phyloP scores from a whole-genome alignment of 37 sponge, comb jelly and placozoan species.

The Dysidea cf. avara region DNA sequence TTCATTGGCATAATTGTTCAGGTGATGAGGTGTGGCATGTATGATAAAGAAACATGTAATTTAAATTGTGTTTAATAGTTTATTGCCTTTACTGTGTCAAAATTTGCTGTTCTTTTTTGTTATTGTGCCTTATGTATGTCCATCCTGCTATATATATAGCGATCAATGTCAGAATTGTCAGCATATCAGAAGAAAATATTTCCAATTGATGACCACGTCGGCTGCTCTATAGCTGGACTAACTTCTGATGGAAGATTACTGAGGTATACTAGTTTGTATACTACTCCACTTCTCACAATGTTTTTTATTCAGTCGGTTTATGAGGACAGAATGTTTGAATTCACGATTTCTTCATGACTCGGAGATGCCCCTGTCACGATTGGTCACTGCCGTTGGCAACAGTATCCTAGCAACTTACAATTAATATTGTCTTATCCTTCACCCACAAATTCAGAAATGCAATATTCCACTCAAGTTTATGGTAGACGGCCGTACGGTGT shows the following conservation, averaged over 20 bases:
- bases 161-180: constrained; percentile 90
- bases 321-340: constrained; percentile 97
- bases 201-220: constrained; percentile 92
- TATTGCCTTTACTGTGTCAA: not conserved
- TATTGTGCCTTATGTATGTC: too few relatives aligned
- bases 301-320: constrained; percentile 77
- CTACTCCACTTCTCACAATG: not conserved
- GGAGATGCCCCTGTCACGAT: constrained; percentile 78
- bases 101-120: not conserved
- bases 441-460: constrained; percentile 61
- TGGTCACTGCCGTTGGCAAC: constrained; percentile 87
- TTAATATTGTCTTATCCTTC: not conserved
- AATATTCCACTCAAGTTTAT: constrained; percentile 70
- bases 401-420: constrained; percentile 64
- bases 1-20: too few relatives aligned
- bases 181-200: constrained; percentile 95
- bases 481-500: constrained; percentile 96
- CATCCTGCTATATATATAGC: constrained; percentile 19
- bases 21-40: too few relatives aligned
- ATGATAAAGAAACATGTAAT: too few relatives aligned
- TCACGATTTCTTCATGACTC: constrained; percentile 65
- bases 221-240: constrained; percentile 89
- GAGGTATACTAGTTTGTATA: constrained; percentile 40
- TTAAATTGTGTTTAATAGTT: too few relatives aligned
- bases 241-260: constrained; percentile 85